phyloP scores from a whole-genome alignment of 1,140 invertebrate species.

The Eulimnadia texana region DNA sequence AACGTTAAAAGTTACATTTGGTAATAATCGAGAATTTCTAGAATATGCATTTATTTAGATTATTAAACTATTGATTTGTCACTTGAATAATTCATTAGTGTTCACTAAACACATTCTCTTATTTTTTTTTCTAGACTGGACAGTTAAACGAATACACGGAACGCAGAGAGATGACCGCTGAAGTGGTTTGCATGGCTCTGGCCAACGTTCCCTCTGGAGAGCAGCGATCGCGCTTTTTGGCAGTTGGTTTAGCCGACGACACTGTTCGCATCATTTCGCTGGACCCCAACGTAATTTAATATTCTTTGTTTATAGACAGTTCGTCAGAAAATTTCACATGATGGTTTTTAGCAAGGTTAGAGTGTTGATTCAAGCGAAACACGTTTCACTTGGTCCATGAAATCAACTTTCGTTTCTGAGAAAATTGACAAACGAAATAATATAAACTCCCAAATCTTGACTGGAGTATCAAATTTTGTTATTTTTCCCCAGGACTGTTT shows the following conservation, averaged over 20 bases:
- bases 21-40: too few relatives aligned
- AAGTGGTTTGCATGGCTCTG: constrained; percentile 97
- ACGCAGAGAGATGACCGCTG: constrained; percentile 86
- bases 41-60: constrained; percentile 1
- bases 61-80: constrained; percentile 10
- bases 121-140: constrained; percentile 55
- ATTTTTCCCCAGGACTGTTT: constrained; percentile 53
- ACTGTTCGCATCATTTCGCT: constrained; percentile 96
- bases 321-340: constrained; percentile 3
- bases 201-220: constrained; percentile 89
- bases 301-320: too few relatives aligned
- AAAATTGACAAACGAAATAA: too few relatives aligned
- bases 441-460: neutral
- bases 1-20: too few relatives aligned
- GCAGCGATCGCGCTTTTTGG: constrained; percentile 88
- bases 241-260: constrained; percentile 89
- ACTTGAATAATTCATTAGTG: too few relatives aligned
- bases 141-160: constrained; percentile 97
- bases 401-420: neutral
- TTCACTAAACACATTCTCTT: too few relatives aligned
- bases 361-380: constrained; percentile 11
- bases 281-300: constrained; percentile 63
- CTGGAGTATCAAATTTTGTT: neutral
- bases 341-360: constrained; percentile 13
- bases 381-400: neutral